Evolutionary conservation across 2,888 invertebrate genomes (phyloP).

Genomic region (Microctonus hyperodae): DNA sequence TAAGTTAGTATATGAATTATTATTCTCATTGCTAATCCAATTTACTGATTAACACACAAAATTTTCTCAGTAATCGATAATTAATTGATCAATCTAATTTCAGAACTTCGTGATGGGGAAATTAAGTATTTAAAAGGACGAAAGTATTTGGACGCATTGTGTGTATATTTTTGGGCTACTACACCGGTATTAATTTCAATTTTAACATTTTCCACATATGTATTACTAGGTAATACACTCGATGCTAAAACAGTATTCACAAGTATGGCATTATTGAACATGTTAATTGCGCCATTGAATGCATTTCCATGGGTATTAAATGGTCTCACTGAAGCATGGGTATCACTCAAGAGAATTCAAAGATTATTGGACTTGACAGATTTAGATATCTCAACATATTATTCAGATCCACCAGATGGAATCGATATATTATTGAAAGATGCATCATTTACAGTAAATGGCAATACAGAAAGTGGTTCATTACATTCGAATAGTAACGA

Average conservation of each 20-base stretch:
- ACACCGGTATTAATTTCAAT: constrained; percentile 92
- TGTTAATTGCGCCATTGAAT: constrained; percentile 95
- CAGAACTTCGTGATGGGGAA: constrained; percentile 75
- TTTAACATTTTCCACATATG: constrained; percentile 82
- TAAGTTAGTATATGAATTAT: constrained; percentile 65
- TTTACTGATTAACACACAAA: not conserved
- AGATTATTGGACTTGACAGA: constrained; percentile 75
- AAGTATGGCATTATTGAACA: constrained; percentile 91
- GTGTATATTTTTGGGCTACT: constrained; percentile 99
- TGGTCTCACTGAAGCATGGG: constrained; percentile 95
- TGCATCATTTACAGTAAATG: constrained; percentile 44
- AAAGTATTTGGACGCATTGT: constrained; percentile 96
- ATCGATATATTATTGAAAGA: constrained; percentile 51
- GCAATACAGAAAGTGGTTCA: constrained; percentile 24
- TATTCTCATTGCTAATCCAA: not conserved
- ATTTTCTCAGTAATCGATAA: constrained; percentile 10
- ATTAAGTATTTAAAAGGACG: constrained; percentile 80
- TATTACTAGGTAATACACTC: constrained; percentile 78
- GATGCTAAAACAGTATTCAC: constrained; percentile 94
- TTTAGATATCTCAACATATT: constrained; percentile 71
- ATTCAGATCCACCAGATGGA: constrained; percentile 58
- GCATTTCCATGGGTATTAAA: constrained; percentile 99
- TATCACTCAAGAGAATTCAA: constrained; percentile 89
- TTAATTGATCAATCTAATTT: constrained; percentile 16
- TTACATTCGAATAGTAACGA: constrained; percentile 28